Percentiles rank a stretch among this genome's conserved stretches.
Conservation (phyloP, 1,140 invertebrate genomes). For the Procambarus virginalis region DNA sequence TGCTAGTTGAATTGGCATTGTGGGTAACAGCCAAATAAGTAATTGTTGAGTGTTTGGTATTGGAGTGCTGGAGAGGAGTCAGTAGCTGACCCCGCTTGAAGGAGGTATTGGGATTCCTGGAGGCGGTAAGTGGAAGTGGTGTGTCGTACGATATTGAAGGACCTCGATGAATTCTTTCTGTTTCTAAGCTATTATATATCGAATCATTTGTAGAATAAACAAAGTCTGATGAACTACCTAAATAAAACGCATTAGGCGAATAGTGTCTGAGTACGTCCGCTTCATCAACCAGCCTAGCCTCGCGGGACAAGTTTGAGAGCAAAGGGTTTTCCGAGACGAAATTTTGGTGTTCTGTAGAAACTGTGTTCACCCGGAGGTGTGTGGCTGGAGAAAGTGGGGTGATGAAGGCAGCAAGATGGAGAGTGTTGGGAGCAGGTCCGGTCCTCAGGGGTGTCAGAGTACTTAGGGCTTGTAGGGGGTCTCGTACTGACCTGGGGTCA, state of each 20-base stretch:
- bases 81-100: neutral
- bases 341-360: neutral
- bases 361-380: neutral
- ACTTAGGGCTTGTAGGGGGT: neutral
- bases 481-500: neutral
- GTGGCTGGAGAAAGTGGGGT: neutral
- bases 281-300: neutral
- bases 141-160: neutral
- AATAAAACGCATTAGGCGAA: neutral
- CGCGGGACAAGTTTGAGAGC: too few relatives aligned
- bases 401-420: too few relatives aligned
- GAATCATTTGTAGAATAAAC: neutral
- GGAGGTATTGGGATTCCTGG: neutral
- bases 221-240: neutral
- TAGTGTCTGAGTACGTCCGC: neutral
- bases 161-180: neutral
- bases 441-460: neutral
- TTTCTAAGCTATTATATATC: neutral
- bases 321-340: too few relatives aligned
- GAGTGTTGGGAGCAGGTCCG: neutral
- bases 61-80: neutral
- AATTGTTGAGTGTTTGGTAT: neutral
- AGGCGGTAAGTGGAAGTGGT: neutral
- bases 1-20: too few relatives aligned
- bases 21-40: too few relatives aligned